A percentile compares a stretch with the other conserved stretches of the same genome.
phyloP scores from a whole-genome alignment of 2,888 invertebrate species.

The Stenurella melanura region DNA sequence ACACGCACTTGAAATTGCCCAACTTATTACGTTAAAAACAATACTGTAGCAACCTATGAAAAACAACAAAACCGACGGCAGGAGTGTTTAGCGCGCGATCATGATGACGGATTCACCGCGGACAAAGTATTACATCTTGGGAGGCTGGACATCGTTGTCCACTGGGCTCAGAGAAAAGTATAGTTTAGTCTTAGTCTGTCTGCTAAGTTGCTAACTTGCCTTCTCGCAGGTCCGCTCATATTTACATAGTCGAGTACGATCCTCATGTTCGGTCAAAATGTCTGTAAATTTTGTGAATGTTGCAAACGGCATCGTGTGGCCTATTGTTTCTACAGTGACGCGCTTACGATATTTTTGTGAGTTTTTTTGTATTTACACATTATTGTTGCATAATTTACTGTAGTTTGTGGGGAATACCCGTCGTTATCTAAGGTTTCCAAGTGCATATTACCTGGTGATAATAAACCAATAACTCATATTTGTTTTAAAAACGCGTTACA shows the following conservation, averaged over 20 bases:
- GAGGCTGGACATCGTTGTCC: constrained; percentile 54
- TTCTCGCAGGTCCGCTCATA: constrained; percentile 50
- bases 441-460: not conserved
- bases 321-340: constrained; percentile 20
- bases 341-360: not conserved
- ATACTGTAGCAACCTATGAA: constrained; percentile 45
- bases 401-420: constrained; percentile 1
- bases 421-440: not conserved
- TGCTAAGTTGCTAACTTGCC: constrained; percentile 48
- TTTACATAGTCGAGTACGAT: constrained; percentile 45
- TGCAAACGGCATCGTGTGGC: constrained; percentile 6
- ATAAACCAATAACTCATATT: too few relatives aligned
- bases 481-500: too few relatives aligned
- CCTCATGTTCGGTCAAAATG: constrained; percentile 53
- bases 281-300: constrained; percentile 38
- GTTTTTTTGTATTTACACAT: not conserved
- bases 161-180: constrained; percentile 42
- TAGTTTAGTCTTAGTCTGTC: constrained; percentile 53
- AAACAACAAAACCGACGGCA: constrained; percentile 52
- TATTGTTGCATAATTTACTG: not conserved
- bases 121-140: constrained; percentile 45
- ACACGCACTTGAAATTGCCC: not conserved
- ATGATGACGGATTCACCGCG: constrained; percentile 53
- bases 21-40: not conserved
- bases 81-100: constrained; percentile 52